Evolutionary conservation across 2,888 invertebrate species (phyloP), one percentile per base, ranked within the genome.

Genomic region (Epinotia demarniana): DNA sequence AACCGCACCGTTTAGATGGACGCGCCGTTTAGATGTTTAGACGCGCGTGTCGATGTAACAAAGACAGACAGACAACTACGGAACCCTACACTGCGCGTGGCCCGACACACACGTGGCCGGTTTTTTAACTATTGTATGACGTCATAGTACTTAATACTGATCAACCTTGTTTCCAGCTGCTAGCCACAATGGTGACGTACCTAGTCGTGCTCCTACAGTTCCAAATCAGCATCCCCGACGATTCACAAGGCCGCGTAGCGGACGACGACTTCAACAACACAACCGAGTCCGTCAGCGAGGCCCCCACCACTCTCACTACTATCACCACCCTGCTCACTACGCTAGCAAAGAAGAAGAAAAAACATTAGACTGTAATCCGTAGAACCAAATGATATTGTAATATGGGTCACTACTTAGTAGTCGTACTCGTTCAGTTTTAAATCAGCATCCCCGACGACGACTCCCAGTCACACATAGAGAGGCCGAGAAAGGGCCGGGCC

Each of bases 151-250:
- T 13, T 62, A 19, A 6, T 19, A 19, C 2, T 63, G 3, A 66
- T 11, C 13, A 43, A 43, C n/a, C 78, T 77, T 76, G 77, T 79
- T 93, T 90, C 69, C 89, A 96, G 95, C 89, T 97, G 12, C 87
- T 96, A 78, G 96, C 96, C 9, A 96, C 96, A 33, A 96, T 97
- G 97, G 96, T 96, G 49, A 97, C 97, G 0, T 97, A 97, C 87
- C 87, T 97, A 78, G 96, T 97, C 19, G 97, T 97, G 43, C 85
- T 97, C 75, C 90, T 97, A 58, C 97, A 97, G 85, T 97, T 97
- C 89, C 96, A 97, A 91, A 96, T 97, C 77, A 96, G 96, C 84
- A 96, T 97, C 81, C 96, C 96, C 0, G 96, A 96, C 77, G 95
- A 95, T 16, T 72, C 70, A 4, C 77, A 78, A 53, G 43, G 53